These are phyloP conservation scores for Andrena flavipes DNA, from an alignment of 2,888 invertebrate genomes.

Conservation along the genomic window DNA sequence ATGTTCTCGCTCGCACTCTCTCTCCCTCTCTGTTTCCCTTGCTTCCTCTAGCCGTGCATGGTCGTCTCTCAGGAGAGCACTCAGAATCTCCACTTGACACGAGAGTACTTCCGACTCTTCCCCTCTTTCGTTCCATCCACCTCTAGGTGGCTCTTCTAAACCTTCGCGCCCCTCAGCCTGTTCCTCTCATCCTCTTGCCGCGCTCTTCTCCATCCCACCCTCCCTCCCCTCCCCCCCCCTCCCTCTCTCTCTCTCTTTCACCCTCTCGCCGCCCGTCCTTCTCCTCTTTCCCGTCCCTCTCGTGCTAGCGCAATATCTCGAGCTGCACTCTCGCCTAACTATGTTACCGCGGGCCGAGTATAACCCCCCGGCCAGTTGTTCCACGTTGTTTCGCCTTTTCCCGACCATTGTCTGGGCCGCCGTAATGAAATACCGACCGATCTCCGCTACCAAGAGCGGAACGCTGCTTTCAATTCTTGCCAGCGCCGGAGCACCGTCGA, in stretches of 20 bases:
- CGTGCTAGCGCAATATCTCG: conserved; percentile 46
- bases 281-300: conserved; percentile 27
- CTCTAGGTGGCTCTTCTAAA: conserved; percentile 66
- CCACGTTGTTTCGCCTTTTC: conserved; percentile 67
- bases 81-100: conserved; percentile 82
- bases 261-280: conserved; percentile 15
- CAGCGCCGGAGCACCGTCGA: neutral
- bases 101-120: conserved; percentile 76
- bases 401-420: conserved; percentile 35
- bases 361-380: conserved; percentile 65
- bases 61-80: conserved; percentile 80
- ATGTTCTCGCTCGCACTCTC: conserved; percentile 13
- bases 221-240: too few relatives aligned
- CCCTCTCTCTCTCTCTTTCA: neutral
- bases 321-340: conserved; percentile 68
- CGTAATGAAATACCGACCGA: conserved; percentile 58
- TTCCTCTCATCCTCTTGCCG: conserved; percentile 29
- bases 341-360: conserved; percentile 67
- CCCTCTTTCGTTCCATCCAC: conserved; percentile 60
- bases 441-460: conserved; percentile 11
- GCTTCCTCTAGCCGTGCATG: conserved; percentile 61
- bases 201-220: conserved; percentile 10
- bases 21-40: conserved; percentile 13
- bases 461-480: conserved; percentile 9
- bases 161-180: conserved; percentile 70